These are phyloP conservation scores for Halcyon leucocephala DNA, from an alignment of 2,797 vertebrate genomes.

Conservation along the genomic window DNA sequence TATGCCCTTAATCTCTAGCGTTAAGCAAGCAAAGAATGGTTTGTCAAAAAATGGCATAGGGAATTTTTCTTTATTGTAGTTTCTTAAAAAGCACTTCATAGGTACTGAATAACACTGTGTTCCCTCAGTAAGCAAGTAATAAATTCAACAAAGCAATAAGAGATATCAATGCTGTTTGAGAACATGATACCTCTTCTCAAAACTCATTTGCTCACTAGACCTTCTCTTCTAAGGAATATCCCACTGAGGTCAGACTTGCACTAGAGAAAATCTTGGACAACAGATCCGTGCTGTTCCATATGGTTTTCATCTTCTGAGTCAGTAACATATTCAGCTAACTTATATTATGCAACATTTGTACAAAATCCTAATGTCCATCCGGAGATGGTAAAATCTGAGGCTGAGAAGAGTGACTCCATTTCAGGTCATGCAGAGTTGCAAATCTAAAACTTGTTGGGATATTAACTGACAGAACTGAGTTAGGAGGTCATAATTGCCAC, in stretches of 20 bases:
- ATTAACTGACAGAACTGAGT: not conserved
- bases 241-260: not conserved
- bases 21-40: not conserved
- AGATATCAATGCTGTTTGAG: not conserved
- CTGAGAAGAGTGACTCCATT: not conserved
- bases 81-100: not conserved
- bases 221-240: not conserved
- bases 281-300: not conserved
- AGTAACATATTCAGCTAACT: not conserved
- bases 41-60: not conserved
- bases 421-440: not conserved
- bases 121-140: not conserved
- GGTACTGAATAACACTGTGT: not conserved
- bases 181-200: not conserved
- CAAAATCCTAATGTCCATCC: not conserved
- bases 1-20: not conserved
- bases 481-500: not conserved
- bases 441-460: not conserved
- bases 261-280: not conserved
- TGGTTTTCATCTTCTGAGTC: slow-evolving; percentile 22
- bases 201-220: not conserved
- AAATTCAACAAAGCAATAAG: not conserved
- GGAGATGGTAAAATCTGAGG: not conserved
- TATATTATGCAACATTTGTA: slow-evolving; percentile 16
- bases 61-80: not conserved